Evolutionary conservation across 2,797 vertebrate genomes (phyloP).

Genomic region (Stomatorhinus walkeri): DNA sequence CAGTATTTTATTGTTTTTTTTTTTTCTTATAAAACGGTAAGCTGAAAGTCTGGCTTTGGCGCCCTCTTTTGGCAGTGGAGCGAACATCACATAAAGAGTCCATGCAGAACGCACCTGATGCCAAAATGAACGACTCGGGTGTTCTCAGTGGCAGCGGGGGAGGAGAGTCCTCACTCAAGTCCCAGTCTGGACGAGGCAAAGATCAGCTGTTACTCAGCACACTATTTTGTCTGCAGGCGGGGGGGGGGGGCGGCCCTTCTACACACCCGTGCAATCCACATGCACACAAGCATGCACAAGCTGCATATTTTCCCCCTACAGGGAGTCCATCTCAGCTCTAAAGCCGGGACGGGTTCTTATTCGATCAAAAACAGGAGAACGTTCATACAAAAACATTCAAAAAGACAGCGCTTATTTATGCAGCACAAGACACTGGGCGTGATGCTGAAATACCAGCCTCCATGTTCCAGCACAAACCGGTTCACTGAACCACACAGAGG

Average conservation of each 20-base stretch:
- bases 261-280: not conserved
- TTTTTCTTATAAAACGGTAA: not conserved
- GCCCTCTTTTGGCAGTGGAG: slow-evolving; percentile 46
- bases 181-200: slow-evolving; percentile 76
- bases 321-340: not conserved
- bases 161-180: slow-evolving; percentile 77
- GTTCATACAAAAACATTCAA: not conserved
- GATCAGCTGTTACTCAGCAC: slow-evolving; percentile 44
- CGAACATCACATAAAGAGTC: not conserved
- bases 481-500: not conserved
- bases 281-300: not conserved
- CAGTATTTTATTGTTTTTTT: not conserved
- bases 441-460: not conserved
- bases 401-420: not conserved
- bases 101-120: slow-evolving; percentile 70
- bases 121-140: slow-evolving; percentile 86
- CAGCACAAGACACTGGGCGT: not conserved
- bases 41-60: slow-evolving; percentile 23
- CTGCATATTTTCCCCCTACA: not conserved
- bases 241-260: not conserved
- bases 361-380: not conserved
- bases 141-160: slow-evolving; percentile 89
- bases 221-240: not conserved
- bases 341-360: not conserved
- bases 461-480: not conserved